A percentile compares a stretch with the other conserved stretches of the same genome.
Evolutionary conservation across 2,797 vertebrate genomes (phyloP).

Genomic region (Argya squamiceps): DNA sequence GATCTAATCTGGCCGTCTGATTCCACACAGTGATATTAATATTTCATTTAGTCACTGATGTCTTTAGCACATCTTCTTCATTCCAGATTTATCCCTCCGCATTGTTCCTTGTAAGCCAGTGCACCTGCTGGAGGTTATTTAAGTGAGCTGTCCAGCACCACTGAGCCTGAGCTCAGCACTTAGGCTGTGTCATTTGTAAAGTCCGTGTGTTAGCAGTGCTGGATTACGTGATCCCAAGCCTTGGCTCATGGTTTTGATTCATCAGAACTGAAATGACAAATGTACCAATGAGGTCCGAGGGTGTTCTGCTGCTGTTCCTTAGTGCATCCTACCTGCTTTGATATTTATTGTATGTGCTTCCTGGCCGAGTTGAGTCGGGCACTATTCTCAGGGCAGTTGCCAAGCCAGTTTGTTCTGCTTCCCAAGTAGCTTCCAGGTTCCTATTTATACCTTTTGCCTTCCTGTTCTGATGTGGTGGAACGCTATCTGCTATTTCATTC

Average conservation of each 20-base stretch:
- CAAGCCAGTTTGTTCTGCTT: not conserved
- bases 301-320: not conserved
- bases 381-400: not conserved
- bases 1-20: not conserved
- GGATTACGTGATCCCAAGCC: not conserved
- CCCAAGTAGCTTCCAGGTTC: not conserved
- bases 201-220: accelerated
- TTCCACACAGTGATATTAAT: not conserved
- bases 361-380: not conserved
- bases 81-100: not conserved
- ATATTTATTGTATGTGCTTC: not conserved
- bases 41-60: not conserved
- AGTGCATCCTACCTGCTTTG: not conserved
- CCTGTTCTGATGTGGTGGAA: not conserved
- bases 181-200: not conserved
- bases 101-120: not conserved
- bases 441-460: not conserved
- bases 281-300: not conserved
- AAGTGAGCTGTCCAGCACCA: not conserved
- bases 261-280: not conserved
- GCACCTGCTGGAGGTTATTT: not conserved
- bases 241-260: not conserved
- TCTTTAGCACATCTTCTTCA: not conserved
- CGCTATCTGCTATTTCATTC: not conserved
- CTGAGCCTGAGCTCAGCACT: not conserved